Base-by-base conservation (phyloP, 2,888 invertebrate genomes). In the Odontothrips loti region DNA sequence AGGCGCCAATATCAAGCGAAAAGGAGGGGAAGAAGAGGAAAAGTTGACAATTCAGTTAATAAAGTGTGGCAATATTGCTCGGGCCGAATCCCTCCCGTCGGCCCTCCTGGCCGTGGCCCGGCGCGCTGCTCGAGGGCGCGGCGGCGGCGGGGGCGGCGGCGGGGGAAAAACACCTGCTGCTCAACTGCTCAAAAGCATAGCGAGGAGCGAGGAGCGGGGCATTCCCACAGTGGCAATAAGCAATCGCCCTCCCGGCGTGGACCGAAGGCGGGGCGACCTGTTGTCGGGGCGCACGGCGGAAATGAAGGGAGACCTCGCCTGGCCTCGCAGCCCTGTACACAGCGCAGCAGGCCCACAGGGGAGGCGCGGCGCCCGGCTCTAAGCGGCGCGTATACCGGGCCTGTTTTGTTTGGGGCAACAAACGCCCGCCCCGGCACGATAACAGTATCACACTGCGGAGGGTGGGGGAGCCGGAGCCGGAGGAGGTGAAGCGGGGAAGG, bases 1-100 rank as follows among this genome's bases (percentile, higher is more conserved):
- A 20, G 68, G n/a, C 23, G 68, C 68, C 68, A 68, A 68, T 68
- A 68, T 68, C 68, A n/a, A n/a, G 68, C 68, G 68, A 68, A 58
- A 43, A 43, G 34, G 34, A 43, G 34, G 6, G 34, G 34, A 43
- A 43, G 34, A 43, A 20, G 51, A 15, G 48, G 51, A 10, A 51
- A 68, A 68, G 68, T 20, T 68, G 68, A 68, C 68, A 68, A 68
- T 68, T 23, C 68, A 68, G 68, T 68, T 68, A 68, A 68, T 68
- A 68, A 68, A 68, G 68, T 23, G 68, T 23, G 68, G 68, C 68
- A 68, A 68, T 68, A 68, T 68, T 27, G 68, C 23, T 9, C 68
- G 4, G n/a, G 68, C 68, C 68, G 20, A 15, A 58, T 68, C 68
- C 68, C 68, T 4, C 8, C 68, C 63, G 20, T 63, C 63, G 51